A percentile compares a stretch with the other conserved stretches of the same genome.
Conservation (phyloP, 2,113 vertebrate species). For the Muscicapa adusta region DNA sequence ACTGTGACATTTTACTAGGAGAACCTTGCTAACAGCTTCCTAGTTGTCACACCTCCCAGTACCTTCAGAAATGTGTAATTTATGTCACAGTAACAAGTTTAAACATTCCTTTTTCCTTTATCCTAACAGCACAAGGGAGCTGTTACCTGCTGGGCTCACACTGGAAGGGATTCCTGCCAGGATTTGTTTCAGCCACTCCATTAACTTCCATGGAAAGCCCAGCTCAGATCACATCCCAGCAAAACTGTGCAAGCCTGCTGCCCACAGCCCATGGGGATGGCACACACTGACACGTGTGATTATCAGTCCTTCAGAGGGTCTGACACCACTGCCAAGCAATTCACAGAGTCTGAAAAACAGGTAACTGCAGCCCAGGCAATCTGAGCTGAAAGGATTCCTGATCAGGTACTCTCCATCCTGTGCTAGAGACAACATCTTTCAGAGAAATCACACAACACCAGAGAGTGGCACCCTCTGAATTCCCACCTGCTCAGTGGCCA, state of each 20-base stretch:
- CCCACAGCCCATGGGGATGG: background rate
- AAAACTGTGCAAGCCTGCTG: background rate
- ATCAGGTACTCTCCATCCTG: background rate
- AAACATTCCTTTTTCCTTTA: background rate
- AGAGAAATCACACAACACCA: background rate
- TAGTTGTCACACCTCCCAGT: background rate
- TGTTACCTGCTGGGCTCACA: background rate
- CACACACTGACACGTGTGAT: too few species aligned
- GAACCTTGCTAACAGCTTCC: background rate
- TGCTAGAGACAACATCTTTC: background rate
- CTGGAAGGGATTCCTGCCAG: background rate
- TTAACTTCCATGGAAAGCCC: background rate
- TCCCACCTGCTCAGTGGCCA: background rate
- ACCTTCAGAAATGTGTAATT: background rate
- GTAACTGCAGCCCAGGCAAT: background rate
- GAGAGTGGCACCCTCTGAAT: background rate
- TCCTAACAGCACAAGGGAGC: background rate
- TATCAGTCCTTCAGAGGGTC: background rate
- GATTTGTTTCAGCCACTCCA: background rate
- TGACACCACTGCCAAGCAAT: background rate
- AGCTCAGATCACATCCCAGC: background rate
- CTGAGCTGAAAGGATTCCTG: background rate
- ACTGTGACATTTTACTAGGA: background rate
- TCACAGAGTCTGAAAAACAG: background rate
- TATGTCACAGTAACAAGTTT: background rate